Evolutionary conservation across 1,140 invertebrate genomes (phyloP).

Genomic region (Fopius arisanus): DNA sequence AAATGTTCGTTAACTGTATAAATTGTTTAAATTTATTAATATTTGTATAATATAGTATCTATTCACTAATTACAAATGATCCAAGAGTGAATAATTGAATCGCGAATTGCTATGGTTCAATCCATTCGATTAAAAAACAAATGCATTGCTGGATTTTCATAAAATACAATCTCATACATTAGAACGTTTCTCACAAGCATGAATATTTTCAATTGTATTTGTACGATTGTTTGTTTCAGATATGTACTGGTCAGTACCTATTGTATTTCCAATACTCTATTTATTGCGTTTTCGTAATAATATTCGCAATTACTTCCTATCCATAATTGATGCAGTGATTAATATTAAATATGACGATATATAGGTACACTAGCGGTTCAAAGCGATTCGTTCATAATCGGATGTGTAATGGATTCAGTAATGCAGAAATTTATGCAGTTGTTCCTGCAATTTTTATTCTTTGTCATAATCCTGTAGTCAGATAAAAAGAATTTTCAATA

Average conservation of each 20-base stretch:
- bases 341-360: neutral
- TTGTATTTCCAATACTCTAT: neutral
- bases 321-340: neutral
- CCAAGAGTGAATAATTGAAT: neutral
- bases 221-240: neutral
- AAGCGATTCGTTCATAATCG: neutral
- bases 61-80: neutral
- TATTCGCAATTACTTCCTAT: no score
- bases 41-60: neutral
- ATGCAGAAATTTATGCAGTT: neutral
- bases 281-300: neutral
- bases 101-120: neutral
- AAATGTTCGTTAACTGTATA: neutral
- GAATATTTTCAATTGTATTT: neutral
- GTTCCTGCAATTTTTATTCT: neutral
- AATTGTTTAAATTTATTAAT: constrained; percentile 4
- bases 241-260: neutral
- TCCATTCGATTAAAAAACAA: neutral
- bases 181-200: neutral
- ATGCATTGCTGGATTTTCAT: neutral
- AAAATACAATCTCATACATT: neutral
- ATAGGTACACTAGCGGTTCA: neutral
- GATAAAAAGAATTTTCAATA: no score
- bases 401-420: neutral
- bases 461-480: no score